phyloP scores from a whole-genome alignment of 2,888 invertebrate genomes.

The Noctuana brunneofusca region DNA sequence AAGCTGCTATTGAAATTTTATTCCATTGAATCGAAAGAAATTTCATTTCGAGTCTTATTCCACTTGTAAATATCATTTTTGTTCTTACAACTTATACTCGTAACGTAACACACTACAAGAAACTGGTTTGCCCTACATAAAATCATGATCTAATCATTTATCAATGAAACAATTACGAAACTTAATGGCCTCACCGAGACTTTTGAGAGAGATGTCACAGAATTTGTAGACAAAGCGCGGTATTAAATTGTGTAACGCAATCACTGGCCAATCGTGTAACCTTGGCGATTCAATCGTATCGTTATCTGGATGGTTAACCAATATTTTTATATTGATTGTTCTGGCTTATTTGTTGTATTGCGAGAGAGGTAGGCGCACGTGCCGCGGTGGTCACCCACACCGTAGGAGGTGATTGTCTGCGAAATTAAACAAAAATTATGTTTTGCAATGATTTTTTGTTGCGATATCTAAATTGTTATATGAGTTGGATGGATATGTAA shows the following conservation, averaged over 20 bases:
- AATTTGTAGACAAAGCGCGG: slow-evolving; percentile 48
- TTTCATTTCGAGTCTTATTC: no score
- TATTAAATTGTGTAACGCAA: slow-evolving; percentile 48
- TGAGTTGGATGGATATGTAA: slow-evolving; percentile 13
- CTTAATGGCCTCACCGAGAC: slow-evolving; percentile 40
- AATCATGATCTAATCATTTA: slow-evolving; percentile 20
- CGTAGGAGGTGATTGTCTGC: slow-evolving; percentile 45
- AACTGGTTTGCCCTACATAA: slow-evolving; percentile 3
- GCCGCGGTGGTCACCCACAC: slow-evolving; percentile 39
- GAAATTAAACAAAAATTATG: slow-evolving; percentile 48
- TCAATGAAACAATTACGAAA: slow-evolving; percentile 43
- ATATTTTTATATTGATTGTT: slow-evolving; percentile 42
- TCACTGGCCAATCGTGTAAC: slow-evolving; percentile 45
- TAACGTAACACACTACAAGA: not conserved
- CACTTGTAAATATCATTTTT: not conserved
- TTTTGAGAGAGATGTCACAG: slow-evolving; percentile 53
- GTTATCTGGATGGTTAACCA: slow-evolving; percentile 45
- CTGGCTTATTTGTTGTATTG: slow-evolving; percentile 32
- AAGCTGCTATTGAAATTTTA: no score
- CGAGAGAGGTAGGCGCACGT: slow-evolving; percentile 34
- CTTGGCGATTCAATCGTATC: slow-evolving; percentile 47
- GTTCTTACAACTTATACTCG: not conserved
- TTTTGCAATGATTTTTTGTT: slow-evolving; percentile 35
- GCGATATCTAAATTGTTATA: slow-evolving; percentile 37
- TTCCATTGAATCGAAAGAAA: no score